Conservation (phyloP, 2,797 vertebrate species). For the Hipposideros larvatus region DNA sequence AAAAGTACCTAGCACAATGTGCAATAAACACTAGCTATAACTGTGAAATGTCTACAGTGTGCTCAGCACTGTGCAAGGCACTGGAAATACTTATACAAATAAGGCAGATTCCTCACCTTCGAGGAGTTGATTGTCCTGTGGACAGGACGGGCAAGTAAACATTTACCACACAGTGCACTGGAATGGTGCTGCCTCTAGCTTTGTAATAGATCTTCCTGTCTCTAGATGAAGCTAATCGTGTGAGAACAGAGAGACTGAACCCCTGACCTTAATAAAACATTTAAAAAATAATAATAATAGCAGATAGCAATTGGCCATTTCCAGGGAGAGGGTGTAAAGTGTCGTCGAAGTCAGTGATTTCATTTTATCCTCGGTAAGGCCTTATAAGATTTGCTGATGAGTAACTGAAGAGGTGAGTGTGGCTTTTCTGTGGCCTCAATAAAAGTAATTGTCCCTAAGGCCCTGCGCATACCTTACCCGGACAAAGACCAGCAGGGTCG, state of each 20-base stretch:
- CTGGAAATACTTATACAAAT: not conserved
- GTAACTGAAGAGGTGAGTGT: not conserved
- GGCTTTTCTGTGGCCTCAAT: not conserved
- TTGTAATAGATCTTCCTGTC: not conserved
- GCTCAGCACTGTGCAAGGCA: no score
- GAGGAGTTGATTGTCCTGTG: not conserved
- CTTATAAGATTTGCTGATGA: not conserved
- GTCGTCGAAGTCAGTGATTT: not conserved
- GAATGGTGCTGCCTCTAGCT: not conserved
- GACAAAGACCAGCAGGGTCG: not conserved
- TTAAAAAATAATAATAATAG: not conserved
- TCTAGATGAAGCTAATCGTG: not conserved
- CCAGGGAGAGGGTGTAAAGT: not conserved
- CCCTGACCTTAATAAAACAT: not conserved
- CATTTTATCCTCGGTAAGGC: not conserved
- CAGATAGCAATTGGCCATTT: not conserved
- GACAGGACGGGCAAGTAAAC: no score
- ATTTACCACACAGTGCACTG: accelerated
- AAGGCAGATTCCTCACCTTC: not conserved
- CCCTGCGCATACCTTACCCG: not conserved
- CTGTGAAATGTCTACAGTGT: not conserved
- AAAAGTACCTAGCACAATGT: not conserved
- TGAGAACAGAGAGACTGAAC: slow-evolving; percentile 32
- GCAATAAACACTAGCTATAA: not conserved
- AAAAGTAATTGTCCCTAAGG: not conserved